Conservation (phyloP, 2,888 invertebrate genomes). For the Dolichomitus sp. region DNA sequence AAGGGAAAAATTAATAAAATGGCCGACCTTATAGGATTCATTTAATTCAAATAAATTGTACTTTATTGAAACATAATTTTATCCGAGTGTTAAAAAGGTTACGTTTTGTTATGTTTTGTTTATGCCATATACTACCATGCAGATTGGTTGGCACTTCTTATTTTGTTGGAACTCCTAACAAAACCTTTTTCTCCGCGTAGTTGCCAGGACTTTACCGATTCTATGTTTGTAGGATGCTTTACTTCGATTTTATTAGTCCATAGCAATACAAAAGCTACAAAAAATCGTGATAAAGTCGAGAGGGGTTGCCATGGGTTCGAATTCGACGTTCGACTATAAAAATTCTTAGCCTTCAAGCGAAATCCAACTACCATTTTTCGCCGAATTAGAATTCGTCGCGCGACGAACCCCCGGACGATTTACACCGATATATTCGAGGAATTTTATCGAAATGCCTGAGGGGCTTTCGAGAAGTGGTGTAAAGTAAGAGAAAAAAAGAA, state of each 20-base stretch:
- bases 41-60: too few species aligned
- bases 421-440: constrained; percentile 30
- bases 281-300: neutral
- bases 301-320: constrained; percentile 4
- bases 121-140: too few species aligned
- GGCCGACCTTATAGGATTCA: too few species aligned
- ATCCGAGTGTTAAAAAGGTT: too few species aligned
- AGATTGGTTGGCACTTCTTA: too few species aligned
- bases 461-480: constrained; percentile 29
- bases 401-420: constrained; percentile 22
- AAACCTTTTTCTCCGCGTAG: too few species aligned
- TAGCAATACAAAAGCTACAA: neutral
- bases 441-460: constrained; percentile 37
- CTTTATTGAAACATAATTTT: too few species aligned
- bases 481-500: constrained; percentile 31
- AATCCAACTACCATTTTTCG: neutral
- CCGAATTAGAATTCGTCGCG: constrained; percentile 43
- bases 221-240: neutral
- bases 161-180: too few species aligned
- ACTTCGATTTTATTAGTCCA: neutral
- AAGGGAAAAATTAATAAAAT: too few species aligned
- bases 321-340: neutral
- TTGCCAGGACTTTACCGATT: too few species aligned
- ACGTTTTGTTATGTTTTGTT: too few species aligned
- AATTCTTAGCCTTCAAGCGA: constrained; percentile 11